These are phyloP conservation scores for Drosophila cracens DNA, from an alignment of 2,888 invertebrate genomes.

Conservation along the genomic window DNA sequence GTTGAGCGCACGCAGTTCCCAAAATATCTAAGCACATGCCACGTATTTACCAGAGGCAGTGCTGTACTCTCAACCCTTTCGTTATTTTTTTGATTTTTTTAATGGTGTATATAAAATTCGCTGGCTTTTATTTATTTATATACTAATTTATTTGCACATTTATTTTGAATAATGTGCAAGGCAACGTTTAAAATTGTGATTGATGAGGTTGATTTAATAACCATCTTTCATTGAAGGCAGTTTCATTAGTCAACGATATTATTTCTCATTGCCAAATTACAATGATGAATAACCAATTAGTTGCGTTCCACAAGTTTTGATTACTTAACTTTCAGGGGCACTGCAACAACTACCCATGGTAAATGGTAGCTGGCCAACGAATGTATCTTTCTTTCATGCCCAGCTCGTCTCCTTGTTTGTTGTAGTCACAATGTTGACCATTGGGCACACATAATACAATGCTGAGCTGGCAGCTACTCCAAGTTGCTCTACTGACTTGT, in stretches of 20 bases:
- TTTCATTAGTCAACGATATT: neutral
- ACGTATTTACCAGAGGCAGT: neutral
- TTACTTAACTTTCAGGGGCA: neutral
- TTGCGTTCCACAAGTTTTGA: neutral
- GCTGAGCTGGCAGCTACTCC: neutral
- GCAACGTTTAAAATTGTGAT: neutral
- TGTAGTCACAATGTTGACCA: slow-evolving; percentile 55
- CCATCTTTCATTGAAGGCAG: neutral
- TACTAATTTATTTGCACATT: neutral
- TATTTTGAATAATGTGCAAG: neutral
- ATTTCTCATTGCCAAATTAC: neutral
- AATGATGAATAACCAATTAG: neutral
- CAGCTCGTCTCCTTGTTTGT: slow-evolving; percentile 19
- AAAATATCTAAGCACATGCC: slow-evolving; percentile 4
- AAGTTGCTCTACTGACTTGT: slow-evolving; percentile 44
- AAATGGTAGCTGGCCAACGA: slow-evolving; percentile 11
- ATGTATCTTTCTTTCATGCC: slow-evolving; percentile 46
- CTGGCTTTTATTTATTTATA: neutral
- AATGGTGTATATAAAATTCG: neutral
- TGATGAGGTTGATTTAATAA: neutral
- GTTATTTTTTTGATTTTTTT: neutral
- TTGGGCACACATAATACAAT: slow-evolving; percentile 20
- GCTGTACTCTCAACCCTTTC: slow-evolving; percentile 13
- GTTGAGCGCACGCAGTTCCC: slow-evolving; percentile 23
- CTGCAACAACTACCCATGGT: neutral